Percentiles rank a stretch among this genome's conserved stretches.
phyloP scores from a whole-genome alignment of 2,888 invertebrate species.

The Dysmachus trigonus region DNA sequence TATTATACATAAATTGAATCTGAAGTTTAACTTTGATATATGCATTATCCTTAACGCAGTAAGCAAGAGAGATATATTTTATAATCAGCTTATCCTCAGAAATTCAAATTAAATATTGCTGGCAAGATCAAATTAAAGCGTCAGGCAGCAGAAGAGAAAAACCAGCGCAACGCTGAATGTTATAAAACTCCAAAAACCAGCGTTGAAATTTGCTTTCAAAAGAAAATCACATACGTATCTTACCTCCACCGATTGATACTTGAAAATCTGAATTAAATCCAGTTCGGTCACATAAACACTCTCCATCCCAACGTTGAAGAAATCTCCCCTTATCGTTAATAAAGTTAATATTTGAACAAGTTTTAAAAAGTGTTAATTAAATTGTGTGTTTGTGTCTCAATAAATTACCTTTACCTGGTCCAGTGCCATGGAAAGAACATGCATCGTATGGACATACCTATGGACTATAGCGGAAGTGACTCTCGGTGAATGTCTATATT shows the following conservation, averaged over 20 bases:
- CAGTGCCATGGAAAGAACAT: conserved; percentile 17
- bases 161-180: background rate
- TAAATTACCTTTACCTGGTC: background rate
- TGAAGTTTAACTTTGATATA: too few relatives aligned
- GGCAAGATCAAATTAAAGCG: background rate
- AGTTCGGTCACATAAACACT: background rate
- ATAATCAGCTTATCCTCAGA: background rate
- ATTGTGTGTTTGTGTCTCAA: background rate
- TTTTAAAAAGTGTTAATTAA: background rate
- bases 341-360: background rate
- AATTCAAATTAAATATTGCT: background rate
- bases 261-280: background rate
- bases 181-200: background rate
- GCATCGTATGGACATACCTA: conserved; percentile 47
- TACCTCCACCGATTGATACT: background rate
- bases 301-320: background rate
- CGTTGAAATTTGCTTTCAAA: background rate
- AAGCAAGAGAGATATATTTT: background rate
- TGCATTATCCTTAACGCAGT: background rate
- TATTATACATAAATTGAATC: too few relatives aligned
- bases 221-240: background rate
- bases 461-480: conserved; percentile 47
- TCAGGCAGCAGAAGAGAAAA: background rate
- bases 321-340: background rate
- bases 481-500: conserved; percentile 37